These are phyloP conservation scores for Agrotis exclamationis DNA, from an alignment of 2,888 invertebrate genomes.

Conservation along the genomic window DNA sequence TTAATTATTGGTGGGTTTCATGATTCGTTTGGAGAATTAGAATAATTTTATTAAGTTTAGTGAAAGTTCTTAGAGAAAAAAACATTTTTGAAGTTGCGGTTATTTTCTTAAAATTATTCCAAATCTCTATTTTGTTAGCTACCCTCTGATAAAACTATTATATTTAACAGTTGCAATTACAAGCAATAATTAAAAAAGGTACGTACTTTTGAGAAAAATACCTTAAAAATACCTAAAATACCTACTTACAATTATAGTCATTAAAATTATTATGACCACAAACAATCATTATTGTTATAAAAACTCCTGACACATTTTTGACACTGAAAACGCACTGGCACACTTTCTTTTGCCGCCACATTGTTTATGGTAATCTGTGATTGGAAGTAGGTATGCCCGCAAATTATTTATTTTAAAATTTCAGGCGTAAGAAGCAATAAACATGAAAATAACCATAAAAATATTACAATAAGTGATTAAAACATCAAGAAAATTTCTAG, in stretches of 20 bases:
- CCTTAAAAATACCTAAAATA: too few species aligned
- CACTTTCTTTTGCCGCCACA: conserved; percentile 18
- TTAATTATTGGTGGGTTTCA: not conserved
- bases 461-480: too few species aligned
- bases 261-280: not conserved
- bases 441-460: not conserved
- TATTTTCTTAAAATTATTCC: not conserved
- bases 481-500: not conserved
- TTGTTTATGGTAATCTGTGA: conserved; percentile 2
- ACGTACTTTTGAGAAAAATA: too few species aligned
- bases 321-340: conserved; percentile 20
- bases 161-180: too few species aligned
- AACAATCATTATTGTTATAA: conserved; percentile 5
- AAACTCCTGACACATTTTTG: conserved; percentile 5
- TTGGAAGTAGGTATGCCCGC: not conserved
- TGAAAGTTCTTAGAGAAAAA: not conserved
- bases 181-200: too few species aligned
- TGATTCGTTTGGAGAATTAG: not conserved
- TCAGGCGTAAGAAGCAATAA: not conserved
- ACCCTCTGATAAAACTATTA: not conserved
- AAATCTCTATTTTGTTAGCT: not conserved
- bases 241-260: too few species aligned
- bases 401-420: not conserved
- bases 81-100: not conserved
- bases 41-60: not conserved